These are phyloP conservation scores for Drosophila ercepeae DNA, from an alignment of 1,140 invertebrate species.

Conservation along the genomic window DNA sequence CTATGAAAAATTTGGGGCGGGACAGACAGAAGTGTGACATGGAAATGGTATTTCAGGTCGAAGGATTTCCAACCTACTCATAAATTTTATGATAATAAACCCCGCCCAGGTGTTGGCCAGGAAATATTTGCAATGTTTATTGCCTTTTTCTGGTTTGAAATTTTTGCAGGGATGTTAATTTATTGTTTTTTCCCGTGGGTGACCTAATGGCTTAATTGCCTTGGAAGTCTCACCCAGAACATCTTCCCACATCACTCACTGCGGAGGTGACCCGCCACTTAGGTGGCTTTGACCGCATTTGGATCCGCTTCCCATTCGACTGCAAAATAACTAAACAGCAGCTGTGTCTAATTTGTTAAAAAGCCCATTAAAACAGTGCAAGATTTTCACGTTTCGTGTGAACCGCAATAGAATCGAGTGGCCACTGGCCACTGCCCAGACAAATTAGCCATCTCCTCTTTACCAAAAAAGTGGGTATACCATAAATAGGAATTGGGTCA, in stretches of 20 bases:
- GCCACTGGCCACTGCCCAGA: no score
- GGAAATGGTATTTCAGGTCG: constrained; percentile 10
- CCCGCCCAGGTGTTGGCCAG: not conserved
- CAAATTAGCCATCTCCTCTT: constrained; percentile 43
- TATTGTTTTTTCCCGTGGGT: not conserved
- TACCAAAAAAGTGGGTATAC: not conserved
- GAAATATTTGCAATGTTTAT: not conserved
- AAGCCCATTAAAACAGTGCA: constrained; percentile 69
- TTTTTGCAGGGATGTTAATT: not conserved
- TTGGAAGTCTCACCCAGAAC: constrained; percentile 36
- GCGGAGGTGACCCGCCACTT: constrained; percentile 31
- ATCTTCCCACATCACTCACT: constrained; percentile 68
- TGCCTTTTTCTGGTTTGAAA: not conserved
- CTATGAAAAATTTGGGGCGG: constrained; percentile 37
- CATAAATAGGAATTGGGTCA: constrained; percentile 34
- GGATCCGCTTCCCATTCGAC: constrained; percentile 36
- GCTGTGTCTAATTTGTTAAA: constrained; percentile 72
- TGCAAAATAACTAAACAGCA: constrained; percentile 54
- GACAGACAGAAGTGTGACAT: constrained; percentile 52
- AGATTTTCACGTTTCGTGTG: constrained; percentile 56
- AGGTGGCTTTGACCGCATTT: constrained; percentile 43
- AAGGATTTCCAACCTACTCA: not conserved
- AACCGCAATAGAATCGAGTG: constrained; percentile 20
- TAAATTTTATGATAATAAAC: not conserved
- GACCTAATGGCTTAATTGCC: constrained; percentile 32